Evolutionary conservation across 2,888 invertebrate genomes (phyloP).

Genomic region (Lacanobia oleracea): DNA sequence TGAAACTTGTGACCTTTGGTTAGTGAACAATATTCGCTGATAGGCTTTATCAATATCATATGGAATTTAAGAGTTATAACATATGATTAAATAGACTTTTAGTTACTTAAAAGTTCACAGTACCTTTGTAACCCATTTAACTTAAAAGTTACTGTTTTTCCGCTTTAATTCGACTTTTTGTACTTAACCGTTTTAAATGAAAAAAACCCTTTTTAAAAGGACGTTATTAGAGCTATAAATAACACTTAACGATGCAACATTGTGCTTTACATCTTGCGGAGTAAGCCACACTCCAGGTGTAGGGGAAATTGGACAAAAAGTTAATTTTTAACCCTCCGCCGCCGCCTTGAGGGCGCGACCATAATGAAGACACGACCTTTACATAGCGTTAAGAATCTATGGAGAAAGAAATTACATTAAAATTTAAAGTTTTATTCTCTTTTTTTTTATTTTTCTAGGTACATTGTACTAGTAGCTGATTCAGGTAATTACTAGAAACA

Average conservation of each 20-base stretch:
- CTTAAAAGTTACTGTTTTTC: not conserved
- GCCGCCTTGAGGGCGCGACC: conserved; percentile 48
- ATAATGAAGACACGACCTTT: conserved; percentile 72
- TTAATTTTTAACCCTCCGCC: conserved; percentile 76
- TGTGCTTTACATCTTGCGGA: conserved; percentile 70
- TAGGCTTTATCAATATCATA: too few relatives aligned
- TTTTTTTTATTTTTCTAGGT: too few relatives aligned
- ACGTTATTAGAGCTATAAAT: conserved; percentile 63
- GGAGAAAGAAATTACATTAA: not conserved
- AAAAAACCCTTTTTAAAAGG: conserved; percentile 53
- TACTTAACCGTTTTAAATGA: conserved; percentile 21
- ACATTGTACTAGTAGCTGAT: too few relatives aligned
- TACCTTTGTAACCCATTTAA: too few relatives aligned
- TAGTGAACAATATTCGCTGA: too few relatives aligned
- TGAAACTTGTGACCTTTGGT: too few relatives aligned
- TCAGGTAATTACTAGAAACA: too few relatives aligned
- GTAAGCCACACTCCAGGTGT: conserved; percentile 82
- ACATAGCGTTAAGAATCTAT: conserved; percentile 68
- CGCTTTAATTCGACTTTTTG: not conserved
- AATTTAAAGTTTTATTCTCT: too few relatives aligned
- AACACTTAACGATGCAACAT: conserved; percentile 62
- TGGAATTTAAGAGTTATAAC: too few relatives aligned
- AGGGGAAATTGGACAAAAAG: conserved; percentile 82
- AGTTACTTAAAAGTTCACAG: too few relatives aligned
- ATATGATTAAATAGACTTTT: too few relatives aligned